Base-by-base conservation (phyloP, 1,140 invertebrate genomes). In the Drosophila insularis region DNA sequence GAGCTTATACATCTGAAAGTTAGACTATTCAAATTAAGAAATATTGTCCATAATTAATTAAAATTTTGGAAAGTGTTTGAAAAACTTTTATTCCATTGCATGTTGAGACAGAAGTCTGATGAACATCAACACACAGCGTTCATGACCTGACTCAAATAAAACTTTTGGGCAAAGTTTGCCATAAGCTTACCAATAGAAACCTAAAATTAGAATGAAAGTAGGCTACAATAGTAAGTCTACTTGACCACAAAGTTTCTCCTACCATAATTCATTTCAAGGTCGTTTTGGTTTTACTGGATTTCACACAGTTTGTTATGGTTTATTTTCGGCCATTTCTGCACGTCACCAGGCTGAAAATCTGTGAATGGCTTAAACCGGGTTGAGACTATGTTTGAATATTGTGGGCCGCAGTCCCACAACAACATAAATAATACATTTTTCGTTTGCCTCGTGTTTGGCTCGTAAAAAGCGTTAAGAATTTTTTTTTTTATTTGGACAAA, bases 381-480 rank as follows among this genome's bases (percentile, higher is more conserved):
- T 40, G 4, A 4, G n/a, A 40, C 39, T 40, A 11, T 46, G 43
- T 19, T 27, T 27, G 27, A 5, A 6, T 27, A 27, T 27, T 27
- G 27, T 27, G 27, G 43, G 14, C 43, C 43, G 27, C 27, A 46
- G 8, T 46, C 2, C 43, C 43, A 35, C 32, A 35, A 17, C 17
- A 46, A 46, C 43, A 19, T 46, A 46, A 46, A 46, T 46, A 46
- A 46, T 46, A 46, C 19, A 46, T 46, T 14, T 46, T 46, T 7
- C 43, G 43, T 46, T 46, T 19, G 40, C 40, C 40, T n/a, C 14
- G 27, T 43, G 40, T 43, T 43, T 43, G 40, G 43, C 43, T 46
- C 43, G 43, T 46, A 46, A 46, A 46, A 46, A 46, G 14, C 43
- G 43, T 17, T 17, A 46, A 46, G 43, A 46, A 46, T 46, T 46